These are phyloP conservation scores for Masticophis lateralis DNA, from an alignment of 2,797 vertebrate species.

Conservation along the genomic window DNA sequence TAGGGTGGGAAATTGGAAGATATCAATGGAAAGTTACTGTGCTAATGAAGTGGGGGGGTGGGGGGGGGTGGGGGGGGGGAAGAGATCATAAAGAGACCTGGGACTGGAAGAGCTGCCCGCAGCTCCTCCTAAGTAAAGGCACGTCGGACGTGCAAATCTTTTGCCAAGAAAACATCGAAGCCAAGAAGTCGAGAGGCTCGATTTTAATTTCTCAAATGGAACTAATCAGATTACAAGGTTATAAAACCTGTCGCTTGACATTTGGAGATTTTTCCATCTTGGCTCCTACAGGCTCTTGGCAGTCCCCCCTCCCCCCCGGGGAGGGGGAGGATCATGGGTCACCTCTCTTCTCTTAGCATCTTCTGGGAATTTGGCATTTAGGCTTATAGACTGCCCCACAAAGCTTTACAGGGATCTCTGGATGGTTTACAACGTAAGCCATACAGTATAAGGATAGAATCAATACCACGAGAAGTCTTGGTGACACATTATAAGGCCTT, in stretches of 20 bases:
- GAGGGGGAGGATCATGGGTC: too few species aligned
- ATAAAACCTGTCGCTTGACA: too few species aligned
- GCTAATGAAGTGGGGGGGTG: neutral
- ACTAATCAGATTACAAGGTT: neutral
- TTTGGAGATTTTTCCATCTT: neutral
- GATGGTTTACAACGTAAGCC: too few species aligned
- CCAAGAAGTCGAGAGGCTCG: neutral
- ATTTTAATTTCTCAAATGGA: neutral
- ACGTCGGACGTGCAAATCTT: rapidly evolving
- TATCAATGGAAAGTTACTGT: neutral
- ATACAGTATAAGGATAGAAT: too few species aligned
- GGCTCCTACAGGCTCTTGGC: neutral
- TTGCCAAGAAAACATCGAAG: too few species aligned
- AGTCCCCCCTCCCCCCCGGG: rapidly evolving
- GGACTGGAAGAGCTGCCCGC: too few species aligned
- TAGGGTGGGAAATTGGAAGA: neutral
- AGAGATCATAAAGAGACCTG: neutral
- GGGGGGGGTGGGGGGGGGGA: too few species aligned
- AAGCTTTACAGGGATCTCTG: too few species aligned
- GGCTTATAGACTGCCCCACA: neutral
- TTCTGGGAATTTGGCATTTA: neutral
- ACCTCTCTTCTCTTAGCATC: neutral
- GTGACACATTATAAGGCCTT: too few species aligned
- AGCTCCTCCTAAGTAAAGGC: neutral
- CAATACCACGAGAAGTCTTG: too few species aligned